A percentile compares a stretch with the other conserved stretches of the same genome.
Evolutionary conservation across 2,888 invertebrate genomes (phyloP).

Genomic region (Thymelicus lineola): DNA sequence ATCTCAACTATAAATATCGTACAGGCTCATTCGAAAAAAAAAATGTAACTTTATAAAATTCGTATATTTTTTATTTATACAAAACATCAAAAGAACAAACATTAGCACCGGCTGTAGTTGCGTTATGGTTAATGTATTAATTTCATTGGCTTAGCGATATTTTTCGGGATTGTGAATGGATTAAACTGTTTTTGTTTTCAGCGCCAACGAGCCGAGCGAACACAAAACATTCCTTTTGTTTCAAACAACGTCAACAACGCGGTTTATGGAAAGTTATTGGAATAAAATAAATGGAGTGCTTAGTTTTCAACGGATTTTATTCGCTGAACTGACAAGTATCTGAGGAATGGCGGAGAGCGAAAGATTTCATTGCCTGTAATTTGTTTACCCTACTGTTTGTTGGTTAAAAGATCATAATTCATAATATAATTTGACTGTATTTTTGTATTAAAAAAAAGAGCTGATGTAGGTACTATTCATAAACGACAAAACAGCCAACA

Average conservation of each 20-base stretch:
- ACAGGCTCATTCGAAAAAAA: no score
- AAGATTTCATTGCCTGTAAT: no score
- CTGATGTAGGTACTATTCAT: no score
- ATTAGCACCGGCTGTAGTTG: neutral
- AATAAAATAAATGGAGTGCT: slow-evolving; percentile 8
- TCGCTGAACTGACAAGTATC: neutral
- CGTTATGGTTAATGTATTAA: neutral
- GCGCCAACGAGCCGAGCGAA: neutral
- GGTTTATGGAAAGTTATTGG: neutral
- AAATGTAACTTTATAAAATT: no score
- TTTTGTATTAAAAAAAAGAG: no score
- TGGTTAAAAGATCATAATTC: no score
- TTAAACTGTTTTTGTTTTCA: slow-evolving; percentile 8
- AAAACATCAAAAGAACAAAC: neutral
- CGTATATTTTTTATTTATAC: neutral
- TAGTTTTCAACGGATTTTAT: slow-evolving; percentile 1
- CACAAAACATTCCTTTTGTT: slow-evolving; percentile 2
- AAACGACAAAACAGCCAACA: no score
- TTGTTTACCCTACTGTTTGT: no score
- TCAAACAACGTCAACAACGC: slow-evolving; percentile 1
- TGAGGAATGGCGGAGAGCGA: no score
- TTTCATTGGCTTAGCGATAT: neutral
- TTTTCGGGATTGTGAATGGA: slow-evolving; percentile 3
- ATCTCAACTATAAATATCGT: no score
- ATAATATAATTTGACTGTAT: no score